Percentiles rank a stretch among this genome's conserved stretches.
Conservation (phyloP, 1,140 invertebrate genomes). For the Drosophila seguyi region DNA sequence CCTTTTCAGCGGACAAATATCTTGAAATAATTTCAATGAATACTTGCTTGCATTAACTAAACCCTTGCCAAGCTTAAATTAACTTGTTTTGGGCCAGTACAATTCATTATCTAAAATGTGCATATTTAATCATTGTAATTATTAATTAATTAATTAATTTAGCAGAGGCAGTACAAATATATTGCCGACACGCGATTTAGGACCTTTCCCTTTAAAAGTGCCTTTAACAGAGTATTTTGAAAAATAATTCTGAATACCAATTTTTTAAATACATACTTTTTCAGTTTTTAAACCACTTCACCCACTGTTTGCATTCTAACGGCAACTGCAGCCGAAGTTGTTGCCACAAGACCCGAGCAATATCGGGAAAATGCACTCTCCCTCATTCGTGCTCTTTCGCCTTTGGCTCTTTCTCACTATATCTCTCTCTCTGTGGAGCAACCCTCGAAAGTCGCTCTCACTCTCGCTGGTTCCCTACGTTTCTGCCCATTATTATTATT, state of each 20-base stretch:
- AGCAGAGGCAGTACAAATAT: too few species aligned
- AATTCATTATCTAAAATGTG: neutral
- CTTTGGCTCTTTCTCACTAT: constrained; percentile 2
- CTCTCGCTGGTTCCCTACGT: constrained; percentile 61
- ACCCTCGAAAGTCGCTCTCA: constrained; percentile 23
- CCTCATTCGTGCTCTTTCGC: constrained; percentile 15
- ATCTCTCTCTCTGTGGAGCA: neutral
- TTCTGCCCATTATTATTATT: constrained; percentile 79
- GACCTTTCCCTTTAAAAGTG: too few species aligned
- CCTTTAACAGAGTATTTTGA: too few species aligned
- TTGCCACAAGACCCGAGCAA: constrained; percentile 18
- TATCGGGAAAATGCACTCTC: constrained; percentile 41
- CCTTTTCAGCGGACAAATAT: neutral
- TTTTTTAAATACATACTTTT: neutral
- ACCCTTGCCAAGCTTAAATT: neutral
- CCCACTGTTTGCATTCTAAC: constrained; percentile 52
- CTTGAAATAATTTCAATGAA: neutral
- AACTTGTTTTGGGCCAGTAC: neutral
- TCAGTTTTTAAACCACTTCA: neutral
- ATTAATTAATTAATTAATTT: too few species aligned
- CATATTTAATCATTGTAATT: neutral
- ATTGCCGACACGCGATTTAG: too few species aligned
- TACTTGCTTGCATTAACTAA: neutral
- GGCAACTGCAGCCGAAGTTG: constrained; percentile 45
- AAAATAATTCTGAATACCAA: too few species aligned